phyloP scores from a whole-genome alignment of 2,888 invertebrate genomes.

The Matsumyia berberina region DNA sequence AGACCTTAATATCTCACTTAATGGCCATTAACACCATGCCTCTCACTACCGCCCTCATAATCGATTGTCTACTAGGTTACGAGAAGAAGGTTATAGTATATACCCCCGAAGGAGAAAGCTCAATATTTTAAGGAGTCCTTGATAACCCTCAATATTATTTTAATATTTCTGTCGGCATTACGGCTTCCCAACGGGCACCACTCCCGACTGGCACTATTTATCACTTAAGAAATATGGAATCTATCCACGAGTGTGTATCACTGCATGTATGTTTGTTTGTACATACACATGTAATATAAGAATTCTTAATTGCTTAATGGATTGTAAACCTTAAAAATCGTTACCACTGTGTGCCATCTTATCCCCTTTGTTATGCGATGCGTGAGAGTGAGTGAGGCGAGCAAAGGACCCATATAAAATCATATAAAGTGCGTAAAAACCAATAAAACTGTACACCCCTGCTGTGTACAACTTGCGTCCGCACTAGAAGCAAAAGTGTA shows the following conservation, averaged over 20 bases:
- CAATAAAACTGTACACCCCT: constrained; percentile 69
- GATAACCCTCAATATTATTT: constrained; percentile 66
- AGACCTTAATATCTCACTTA: constrained; percentile 51
- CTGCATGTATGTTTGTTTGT: too few species aligned
- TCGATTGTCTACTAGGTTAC: constrained; percentile 15
- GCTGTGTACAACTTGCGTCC: constrained; percentile 36
- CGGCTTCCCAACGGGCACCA: background rate
- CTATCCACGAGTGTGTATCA: constrained; percentile 4
- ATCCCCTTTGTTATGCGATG: constrained; percentile 39
- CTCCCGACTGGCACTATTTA: constrained; percentile 35
- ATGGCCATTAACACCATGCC: constrained; percentile 46
- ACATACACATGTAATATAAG: too few species aligned
- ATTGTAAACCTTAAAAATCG: constrained; percentile 70
- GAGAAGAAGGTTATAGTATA: constrained; percentile 4
- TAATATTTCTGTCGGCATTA: constrained; percentile 41
- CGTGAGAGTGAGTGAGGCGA: constrained; percentile 41
- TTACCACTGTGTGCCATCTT: constrained; percentile 32
- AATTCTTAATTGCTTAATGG: constrained; percentile 72
- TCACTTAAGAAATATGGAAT: constrained; percentile 42
- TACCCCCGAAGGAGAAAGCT: constrained; percentile 1
- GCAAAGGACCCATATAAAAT: constrained; percentile 66
- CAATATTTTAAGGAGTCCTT: constrained; percentile 39
- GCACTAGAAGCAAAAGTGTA: constrained; percentile 8
- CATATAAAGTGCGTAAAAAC: constrained; percentile 67
- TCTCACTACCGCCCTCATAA: background rate